Evolutionary conservation across 2,113 vertebrate species (phyloP).

Genomic region (Entomyzon cyanotis): DNA sequence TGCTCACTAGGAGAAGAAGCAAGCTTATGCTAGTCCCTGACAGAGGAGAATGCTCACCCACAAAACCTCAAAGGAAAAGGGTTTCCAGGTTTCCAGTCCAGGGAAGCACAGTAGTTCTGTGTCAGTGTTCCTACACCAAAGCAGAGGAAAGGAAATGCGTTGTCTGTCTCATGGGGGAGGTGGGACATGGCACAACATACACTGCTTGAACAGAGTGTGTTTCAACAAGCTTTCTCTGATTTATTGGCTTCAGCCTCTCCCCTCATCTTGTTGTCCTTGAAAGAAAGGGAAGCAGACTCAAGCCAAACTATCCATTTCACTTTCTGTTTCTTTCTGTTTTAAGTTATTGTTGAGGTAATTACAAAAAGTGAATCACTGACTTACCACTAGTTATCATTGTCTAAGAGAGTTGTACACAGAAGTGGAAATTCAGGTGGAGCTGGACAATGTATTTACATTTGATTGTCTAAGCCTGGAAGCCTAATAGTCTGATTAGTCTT

Average conservation of each 20-base stretch:
- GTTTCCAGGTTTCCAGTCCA: background rate
- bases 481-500: background rate
- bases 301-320: background rate
- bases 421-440: background rate
- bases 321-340: background rate
- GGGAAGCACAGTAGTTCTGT: background rate
- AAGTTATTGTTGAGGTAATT: background rate
- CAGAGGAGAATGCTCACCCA: background rate
- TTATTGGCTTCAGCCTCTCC: background rate
- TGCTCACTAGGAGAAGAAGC: background rate
- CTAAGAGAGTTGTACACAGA: background rate
- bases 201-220: background rate
- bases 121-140: background rate
- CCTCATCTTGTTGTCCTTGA: background rate
- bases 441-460: background rate
- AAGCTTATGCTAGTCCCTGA: background rate
- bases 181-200: background rate
- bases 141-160: background rate
- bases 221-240: background rate
- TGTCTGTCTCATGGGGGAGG: background rate
- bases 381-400: background rate
- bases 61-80: background rate
- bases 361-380: background rate
- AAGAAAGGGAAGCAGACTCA: background rate
- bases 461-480: background rate